Evolutionary conservation across 2,888 invertebrate genomes (phyloP), one percentile per base, ranked within the genome.

Genomic region (Apodemia zela): DNA sequence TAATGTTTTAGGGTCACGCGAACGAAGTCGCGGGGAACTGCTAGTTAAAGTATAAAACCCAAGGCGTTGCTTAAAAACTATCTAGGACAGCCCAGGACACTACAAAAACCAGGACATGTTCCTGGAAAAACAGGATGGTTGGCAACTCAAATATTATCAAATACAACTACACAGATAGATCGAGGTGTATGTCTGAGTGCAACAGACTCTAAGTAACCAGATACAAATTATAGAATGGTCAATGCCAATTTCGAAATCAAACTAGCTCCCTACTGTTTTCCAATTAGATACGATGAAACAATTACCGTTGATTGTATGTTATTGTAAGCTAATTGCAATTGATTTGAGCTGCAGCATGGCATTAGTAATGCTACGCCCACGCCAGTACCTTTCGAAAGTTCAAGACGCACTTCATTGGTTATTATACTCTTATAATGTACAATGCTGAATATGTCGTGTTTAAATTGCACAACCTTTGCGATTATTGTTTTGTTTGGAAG

Each of bases 381-480:
- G 51, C 21, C 21, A 54, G 38, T 38, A 42, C 49, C 49, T 51
- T 54, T 54, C 51, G 51, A 54, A 54, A 54, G 51, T 54, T 54
- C 51, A 54, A 54, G 51, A 54, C 51, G 51, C 51, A 51, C 51
- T 51, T 54, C 25, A 15, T 13, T 25, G 21, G 51, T 54, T 54
- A 3, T 47, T 17, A 18, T 54, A 25, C 21, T 21, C 4, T 11
- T 21, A 25, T 21, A 11, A 51, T 21, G 11, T 18, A 51, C 21
- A 21, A 54, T 25, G 21, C 18, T 54, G 15, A 21, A 54, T 54
- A 17, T 25, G 21, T 54, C 49, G 25, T 51, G 13, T 3, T 51
- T 10, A 3, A 21, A 51, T 51, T 51, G 51, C 51, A 21, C 51
- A 51, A 51, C 17, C 18, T 18, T 25, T 51, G 51, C 21, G 21